Percentiles rank a stretch among this genome's conserved stretches.
phyloP scores from a whole-genome alignment of 2,888 invertebrate species.

The Sinelater perroti region DNA sequence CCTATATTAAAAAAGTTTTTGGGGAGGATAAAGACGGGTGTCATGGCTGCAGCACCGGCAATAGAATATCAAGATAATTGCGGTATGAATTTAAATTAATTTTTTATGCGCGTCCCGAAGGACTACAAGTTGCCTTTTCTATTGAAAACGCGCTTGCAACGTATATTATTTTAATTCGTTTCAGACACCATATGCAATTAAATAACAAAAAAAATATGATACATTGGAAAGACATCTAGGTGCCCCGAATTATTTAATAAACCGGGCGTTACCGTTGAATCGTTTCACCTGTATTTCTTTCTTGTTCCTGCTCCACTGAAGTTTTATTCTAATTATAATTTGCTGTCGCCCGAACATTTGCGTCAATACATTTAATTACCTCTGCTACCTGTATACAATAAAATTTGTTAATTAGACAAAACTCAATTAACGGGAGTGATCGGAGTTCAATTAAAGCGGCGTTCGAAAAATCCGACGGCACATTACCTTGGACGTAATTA shows the following conservation, averaged over 20 bases:
- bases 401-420: conserved; percentile 29
- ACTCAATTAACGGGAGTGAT: conserved; percentile 24
- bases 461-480: conserved; percentile 5
- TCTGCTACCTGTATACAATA: conserved; percentile 19
- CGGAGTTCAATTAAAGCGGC: conserved; percentile 20
- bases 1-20: conserved; percentile 15
- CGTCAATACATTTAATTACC: conserved; percentile 25
- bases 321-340: conserved; percentile 20
- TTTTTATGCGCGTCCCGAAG: neutral
- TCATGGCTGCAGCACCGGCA: conserved; percentile 1
- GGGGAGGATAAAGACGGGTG: conserved; percentile 2
- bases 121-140: no score
- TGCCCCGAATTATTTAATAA: no score
- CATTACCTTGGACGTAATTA: conserved; percentile 15
- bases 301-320: neutral
- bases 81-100: conserved; percentile 3
- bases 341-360: conserved; percentile 8
- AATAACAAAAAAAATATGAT: no score
- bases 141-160: no score
- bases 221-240: no score
- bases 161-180: no score
- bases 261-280: no score
- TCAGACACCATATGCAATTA: no score
- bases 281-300: neutral
- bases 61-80: conserved; percentile 5